Evolutionary conservation across 2,888 invertebrate genomes (phyloP).

Genomic region (Itoplectis maculator): DNA sequence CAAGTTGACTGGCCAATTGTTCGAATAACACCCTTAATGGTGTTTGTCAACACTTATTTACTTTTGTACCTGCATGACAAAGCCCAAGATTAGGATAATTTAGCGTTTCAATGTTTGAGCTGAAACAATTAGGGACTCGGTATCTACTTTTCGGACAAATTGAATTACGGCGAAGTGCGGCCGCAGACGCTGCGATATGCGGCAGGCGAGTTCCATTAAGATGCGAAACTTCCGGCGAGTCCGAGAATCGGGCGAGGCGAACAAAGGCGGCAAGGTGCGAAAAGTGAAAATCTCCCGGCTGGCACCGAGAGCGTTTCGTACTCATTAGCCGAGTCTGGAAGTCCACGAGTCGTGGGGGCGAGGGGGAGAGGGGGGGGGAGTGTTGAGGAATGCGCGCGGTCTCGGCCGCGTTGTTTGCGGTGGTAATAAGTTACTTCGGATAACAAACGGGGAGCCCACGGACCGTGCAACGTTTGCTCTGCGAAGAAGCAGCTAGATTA

Average conservation of each 20-base stretch:
- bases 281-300: not conserved
- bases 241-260: not conserved
- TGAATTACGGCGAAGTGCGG: too few species aligned
- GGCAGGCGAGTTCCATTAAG: too few species aligned
- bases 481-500: not conserved
- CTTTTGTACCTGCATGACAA: too few species aligned
- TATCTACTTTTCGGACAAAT: too few species aligned
- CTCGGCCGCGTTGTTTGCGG: conserved; percentile 60
- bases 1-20: too few species aligned
- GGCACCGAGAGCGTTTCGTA: not conserved
- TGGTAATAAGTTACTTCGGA: conserved; percentile 77
- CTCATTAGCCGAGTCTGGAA: not conserved
- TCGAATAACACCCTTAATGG: too few species aligned
- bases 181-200: too few species aligned
- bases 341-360: not conserved
- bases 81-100: too few species aligned
- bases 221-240: not conserved
- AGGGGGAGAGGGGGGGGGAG: too few species aligned
- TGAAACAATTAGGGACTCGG: too few species aligned
- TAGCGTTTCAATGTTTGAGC: too few species aligned
- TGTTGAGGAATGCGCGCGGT: not conserved
- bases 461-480: not conserved
- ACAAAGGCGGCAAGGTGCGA: not conserved
- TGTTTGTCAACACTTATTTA: too few species aligned
- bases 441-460: conserved; percentile 33